Evolutionary conservation across 2,797 vertebrate genomes (phyloP).

Genomic region (Phyllotis vaccarum): DNA sequence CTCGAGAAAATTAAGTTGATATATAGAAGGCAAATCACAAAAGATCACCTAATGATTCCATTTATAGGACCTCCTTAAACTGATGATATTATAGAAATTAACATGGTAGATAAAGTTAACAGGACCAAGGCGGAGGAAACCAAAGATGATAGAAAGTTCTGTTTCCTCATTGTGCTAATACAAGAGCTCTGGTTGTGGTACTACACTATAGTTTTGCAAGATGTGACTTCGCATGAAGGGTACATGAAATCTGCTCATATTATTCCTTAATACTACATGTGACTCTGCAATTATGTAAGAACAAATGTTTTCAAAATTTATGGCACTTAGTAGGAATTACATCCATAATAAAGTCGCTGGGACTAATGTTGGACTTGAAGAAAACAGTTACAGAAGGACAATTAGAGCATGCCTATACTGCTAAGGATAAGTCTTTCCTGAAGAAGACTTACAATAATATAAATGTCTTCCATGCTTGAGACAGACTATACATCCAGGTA

Average conservation of each 20-base stretch:
- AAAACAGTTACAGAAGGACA: background rate
- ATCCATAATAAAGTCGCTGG: background rate
- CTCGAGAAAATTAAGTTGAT: background rate
- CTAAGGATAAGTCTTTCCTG: background rate
- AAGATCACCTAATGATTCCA: background rate
- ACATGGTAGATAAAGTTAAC: background rate
- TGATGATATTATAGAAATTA: background rate
- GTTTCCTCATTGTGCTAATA: background rate
- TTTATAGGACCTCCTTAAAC: background rate
- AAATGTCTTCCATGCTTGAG: background rate
- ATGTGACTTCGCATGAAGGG: background rate
- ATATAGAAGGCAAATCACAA: background rate
- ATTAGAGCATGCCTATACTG: background rate
- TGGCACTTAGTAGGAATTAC: background rate
- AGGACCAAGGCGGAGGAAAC: background rate
- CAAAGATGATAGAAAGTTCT: background rate
- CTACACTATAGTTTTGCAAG: background rate
- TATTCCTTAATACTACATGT: conserved; percentile 4
- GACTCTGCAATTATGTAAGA: background rate
- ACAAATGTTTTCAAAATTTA: background rate
- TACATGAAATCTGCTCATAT: background rate
- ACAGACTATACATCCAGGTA: background rate
- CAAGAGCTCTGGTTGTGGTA: background rate
- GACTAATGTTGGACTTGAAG: background rate
- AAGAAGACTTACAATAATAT: background rate